These are phyloP conservation scores for Hyles euphorbiae DNA, from an alignment of 1,140 invertebrate genomes.

Conservation along the genomic window DNA sequence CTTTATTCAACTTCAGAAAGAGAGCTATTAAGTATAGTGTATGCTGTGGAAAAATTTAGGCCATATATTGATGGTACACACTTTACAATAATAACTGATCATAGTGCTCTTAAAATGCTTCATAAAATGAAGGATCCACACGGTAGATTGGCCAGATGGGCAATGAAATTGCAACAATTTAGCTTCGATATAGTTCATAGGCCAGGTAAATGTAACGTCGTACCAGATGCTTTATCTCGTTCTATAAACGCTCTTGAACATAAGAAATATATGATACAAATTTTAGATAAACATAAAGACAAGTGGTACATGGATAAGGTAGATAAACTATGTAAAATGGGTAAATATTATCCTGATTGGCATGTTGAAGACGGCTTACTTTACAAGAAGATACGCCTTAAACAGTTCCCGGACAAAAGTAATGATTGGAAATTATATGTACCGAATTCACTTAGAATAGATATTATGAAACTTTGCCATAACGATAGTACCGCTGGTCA, in stretches of 20 bases:
- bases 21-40: conserved; percentile 64
- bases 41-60: conserved; percentile 60
- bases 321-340: too few relatives aligned
- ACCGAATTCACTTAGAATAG: conserved; percentile 6
- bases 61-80: conserved; percentile 55
- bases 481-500: conserved; percentile 14
- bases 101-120: conserved; percentile 50
- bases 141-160: conserved; percentile 65
- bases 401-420: conserved; percentile 6
- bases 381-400: conserved; percentile 3
- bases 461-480: conserved; percentile 10
- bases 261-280: conserved; percentile 17
- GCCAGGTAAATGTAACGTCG: conserved; percentile 39
- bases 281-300: conserved; percentile 22
- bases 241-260: conserved; percentile 10
- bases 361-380: too few relatives aligned
- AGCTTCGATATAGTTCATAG: conserved; percentile 49
- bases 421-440: conserved; percentile 14
- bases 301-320: conserved; percentile 25
- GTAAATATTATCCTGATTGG: too few relatives aligned
- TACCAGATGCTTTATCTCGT: conserved; percentile 49
- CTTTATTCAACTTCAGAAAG: conserved; percentile 58
- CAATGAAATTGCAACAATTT: conserved; percentile 42
- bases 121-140: conserved; percentile 54
- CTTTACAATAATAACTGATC: conserved; percentile 31